phyloP scores from a whole-genome alignment of 2,888 invertebrate genomes.

The Campaea margaritaria region DNA sequence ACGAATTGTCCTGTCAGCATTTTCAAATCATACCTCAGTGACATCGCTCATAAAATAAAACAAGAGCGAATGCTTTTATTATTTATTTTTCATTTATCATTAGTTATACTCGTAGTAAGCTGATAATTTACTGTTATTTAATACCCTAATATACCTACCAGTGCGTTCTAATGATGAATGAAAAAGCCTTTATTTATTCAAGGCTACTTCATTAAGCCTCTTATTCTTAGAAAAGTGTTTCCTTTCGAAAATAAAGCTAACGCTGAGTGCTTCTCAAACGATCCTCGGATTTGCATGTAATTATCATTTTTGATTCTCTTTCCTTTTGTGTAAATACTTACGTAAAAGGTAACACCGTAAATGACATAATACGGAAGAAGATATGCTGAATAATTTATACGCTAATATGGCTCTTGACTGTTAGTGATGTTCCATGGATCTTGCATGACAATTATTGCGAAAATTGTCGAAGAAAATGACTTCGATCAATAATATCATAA shows the following conservation, averaged over 20 bases:
- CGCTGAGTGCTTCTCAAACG: slow-evolving; percentile 63
- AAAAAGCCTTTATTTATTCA: slow-evolving; percentile 45
- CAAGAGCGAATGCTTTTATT: too few species aligned
- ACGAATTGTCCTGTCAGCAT: too few species aligned
- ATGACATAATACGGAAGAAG: slow-evolving; percentile 83
- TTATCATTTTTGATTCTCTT: slow-evolving; percentile 86
- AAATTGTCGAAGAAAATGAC: slow-evolving; percentile 25
- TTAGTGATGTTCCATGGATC: slow-evolving; percentile 45
- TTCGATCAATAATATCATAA: too few species aligned
- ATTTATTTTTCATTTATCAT: too few species aligned
- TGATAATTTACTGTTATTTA: too few species aligned
- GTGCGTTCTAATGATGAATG: slow-evolving; percentile 20
- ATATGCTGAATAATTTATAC: slow-evolving; percentile 84
- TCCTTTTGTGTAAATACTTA: slow-evolving; percentile 84
- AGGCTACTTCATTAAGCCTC: slow-evolving; percentile 45
- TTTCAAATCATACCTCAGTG: too few species aligned
- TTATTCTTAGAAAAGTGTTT: slow-evolving; percentile 47
- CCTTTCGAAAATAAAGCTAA: slow-evolving; percentile 59
- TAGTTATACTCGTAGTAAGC: too few species aligned
- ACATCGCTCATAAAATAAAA: too few species aligned
- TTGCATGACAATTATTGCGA: background rate
- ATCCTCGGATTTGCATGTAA: slow-evolving; percentile 83
- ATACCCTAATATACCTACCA: too few species aligned
- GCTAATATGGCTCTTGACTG: slow-evolving; percentile 69
- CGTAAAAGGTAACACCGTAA: slow-evolving; percentile 81